Evolutionary conservation across 2,113 vertebrate species (phyloP), one percentile per base, ranked within the genome.

Genomic region (Siniperca chuatsi): DNA sequence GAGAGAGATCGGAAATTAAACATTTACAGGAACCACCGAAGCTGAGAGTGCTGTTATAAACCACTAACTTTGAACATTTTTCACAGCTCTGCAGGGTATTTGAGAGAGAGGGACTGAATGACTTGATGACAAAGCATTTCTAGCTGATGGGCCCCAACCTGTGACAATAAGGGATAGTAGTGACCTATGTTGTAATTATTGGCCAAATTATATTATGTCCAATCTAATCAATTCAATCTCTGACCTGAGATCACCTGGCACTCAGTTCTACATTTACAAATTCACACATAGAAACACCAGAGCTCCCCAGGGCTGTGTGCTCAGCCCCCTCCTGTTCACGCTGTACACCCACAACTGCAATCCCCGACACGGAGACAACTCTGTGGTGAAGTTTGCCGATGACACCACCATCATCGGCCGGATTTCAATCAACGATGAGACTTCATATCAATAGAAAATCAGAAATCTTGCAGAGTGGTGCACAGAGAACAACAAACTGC

Each of bases 11-110:
- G 71, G 87, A 88, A 91, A 94, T 94, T 89, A 92, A 93, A 92
- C 89, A 94, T 95, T 93, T 88, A 95, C 90, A 95, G 90, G 92
- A 90, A 86, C 78, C 88, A 85, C 66, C 84, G 85, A 75, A 88
- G 88, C 89, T 90, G 72, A 87, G 82, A 91, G 75, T 6, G 23
- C 60, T 62, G 86, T 89, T 87, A 88, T 89, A 90, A 92, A 89
- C 79, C 85, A 90, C 86, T 84, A 91, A 93, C 86, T 91, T 84
- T 78, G 60, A 83, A 77, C 50, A 78, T 68, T 86, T 78, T 79
- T 88, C 60, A 79, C 77, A 81, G 84, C 81, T 84, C 85, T 80
- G 71, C 55, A 62, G 88, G 81, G 78, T 72, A 70, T 84, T 87
- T 78, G 35, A 66, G 66, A 85, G 71, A 20, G 50, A 48, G 62